Evolutionary conservation across 1,140 invertebrate genomes (phyloP).

Genomic region (Trichonephila clavata): DNA sequence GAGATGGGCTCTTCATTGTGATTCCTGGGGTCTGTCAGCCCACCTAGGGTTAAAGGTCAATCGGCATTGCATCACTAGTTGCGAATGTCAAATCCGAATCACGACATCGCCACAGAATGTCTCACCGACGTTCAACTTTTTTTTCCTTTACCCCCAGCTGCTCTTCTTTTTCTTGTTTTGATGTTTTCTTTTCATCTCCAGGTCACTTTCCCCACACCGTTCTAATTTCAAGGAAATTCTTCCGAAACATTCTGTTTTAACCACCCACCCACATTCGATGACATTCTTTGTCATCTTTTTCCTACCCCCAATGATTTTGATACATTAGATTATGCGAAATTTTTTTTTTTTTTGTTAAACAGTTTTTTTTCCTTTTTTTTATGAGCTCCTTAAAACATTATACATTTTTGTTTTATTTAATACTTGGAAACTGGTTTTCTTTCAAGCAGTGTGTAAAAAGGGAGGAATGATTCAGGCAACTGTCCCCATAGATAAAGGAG

Average conservation of each 20-base stretch:
- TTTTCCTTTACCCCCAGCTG: conserved; percentile 42
- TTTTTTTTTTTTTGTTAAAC: conserved; percentile 3
- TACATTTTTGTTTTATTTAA: background rate
- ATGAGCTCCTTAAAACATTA: background rate
- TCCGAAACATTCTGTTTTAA: background rate
- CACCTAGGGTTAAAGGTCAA: conserved; percentile 60
- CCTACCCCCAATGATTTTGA: background rate
- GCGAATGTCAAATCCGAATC: conserved; percentile 68
- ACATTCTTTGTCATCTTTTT: conserved; percentile 32
- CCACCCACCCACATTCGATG: conserved; percentile 15
- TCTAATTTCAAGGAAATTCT: conserved; percentile 18
- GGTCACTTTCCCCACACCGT: conserved; percentile 31
- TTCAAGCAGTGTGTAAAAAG: background rate
- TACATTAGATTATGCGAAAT: background rate
- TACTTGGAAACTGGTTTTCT: conserved; percentile 9
- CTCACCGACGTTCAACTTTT: conserved; percentile 46
- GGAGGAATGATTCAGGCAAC: background rate
- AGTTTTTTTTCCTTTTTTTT: background rate
- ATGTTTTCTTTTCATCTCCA: conserved; percentile 41
- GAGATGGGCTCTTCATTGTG: conserved; percentile 55
- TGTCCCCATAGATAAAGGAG: background rate
- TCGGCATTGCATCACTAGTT: conserved; percentile 66
- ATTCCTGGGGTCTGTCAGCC: conserved; percentile 47
- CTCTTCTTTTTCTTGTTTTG: conserved; percentile 43
- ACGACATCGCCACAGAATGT: conserved; percentile 72